phyloP scores from a whole-genome alignment of 2,888 invertebrate genomes.

The Smittia aterrima region DNA sequence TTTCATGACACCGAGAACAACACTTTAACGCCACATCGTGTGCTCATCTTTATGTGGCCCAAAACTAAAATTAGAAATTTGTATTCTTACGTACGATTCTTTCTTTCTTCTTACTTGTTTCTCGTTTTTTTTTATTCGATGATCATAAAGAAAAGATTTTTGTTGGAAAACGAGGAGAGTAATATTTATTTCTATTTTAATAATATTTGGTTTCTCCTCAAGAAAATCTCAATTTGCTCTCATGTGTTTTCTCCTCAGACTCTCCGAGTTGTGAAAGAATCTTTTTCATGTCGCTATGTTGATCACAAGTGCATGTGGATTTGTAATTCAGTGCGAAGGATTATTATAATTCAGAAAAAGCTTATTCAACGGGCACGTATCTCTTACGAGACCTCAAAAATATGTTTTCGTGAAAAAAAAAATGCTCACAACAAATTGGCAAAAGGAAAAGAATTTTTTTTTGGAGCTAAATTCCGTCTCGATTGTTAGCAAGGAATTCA shows the following conservation, averaged over 20 bases:
- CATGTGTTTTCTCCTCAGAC: neutral
- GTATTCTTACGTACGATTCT: neutral
- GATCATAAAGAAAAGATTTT: neutral
- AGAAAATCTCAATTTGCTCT: neutral
- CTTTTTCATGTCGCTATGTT: neutral
- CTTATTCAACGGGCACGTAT: too few relatives aligned
- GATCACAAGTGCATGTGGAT: neutral
- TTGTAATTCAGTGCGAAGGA: neutral
- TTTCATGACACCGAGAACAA: neutral
- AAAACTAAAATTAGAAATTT: slow-evolving; percentile 1
- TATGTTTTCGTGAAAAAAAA: too few relatives aligned
- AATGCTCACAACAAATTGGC: neutral
- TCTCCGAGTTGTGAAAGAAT: neutral
- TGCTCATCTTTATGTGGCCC: neutral
- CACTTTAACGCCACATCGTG: neutral
- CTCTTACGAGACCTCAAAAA: too few relatives aligned
- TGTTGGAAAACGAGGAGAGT: neutral
- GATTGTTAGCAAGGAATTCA: neutral
- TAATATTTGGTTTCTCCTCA: neutral
- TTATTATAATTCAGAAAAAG: neutral
- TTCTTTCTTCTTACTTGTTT: neutral
- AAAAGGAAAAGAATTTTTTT: neutral
- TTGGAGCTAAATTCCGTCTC: too few relatives aligned
- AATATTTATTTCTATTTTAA: neutral
- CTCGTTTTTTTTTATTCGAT: neutral